Base-by-base conservation (phyloP, 1,140 invertebrate genomes). In the Idris sp. region DNA sequence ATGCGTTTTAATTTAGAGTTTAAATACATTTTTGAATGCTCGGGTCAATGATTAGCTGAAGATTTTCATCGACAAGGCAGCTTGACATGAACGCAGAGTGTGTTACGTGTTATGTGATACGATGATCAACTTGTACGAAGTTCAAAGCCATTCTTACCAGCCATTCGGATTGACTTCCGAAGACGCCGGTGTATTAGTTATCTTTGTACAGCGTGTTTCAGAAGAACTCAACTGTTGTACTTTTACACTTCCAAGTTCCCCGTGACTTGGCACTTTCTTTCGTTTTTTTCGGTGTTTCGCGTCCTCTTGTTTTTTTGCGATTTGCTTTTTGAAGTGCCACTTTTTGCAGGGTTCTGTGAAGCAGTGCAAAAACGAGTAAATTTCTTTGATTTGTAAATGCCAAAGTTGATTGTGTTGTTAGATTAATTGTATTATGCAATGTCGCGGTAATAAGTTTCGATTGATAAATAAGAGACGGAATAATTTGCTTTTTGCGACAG, bases 111-210 rank as follows among this genome's bases (percentile, higher is more conserved):
- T 68, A 58, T 13, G 36, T 16, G 73, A 51, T 65, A 75, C 44
- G 49, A 51, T 46, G 51, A 69, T 64, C 65, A 40, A 74, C 18
- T 61, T 35, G 73, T 59, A 65, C 73, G 72, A 75, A 75, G 72
- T 75, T 75, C 72, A 74, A 68, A 74, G 64, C 64, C 72, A 64
- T 61, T 67, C 62, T 62, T 72, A 56, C n/a, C 33, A 58, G 44
- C 25, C 25, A 36, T 43, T 65, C 43, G 46, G n/a, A 69, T 75
- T 43, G 13, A 69, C 59, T 75, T 65, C 62, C 62, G 49, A 68
- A 64, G 43, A 38, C 30, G 35, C 26, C 51, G 51, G 18, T 64
- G 43, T 68, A 35, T 68, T 68, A 8, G 49, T 64, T 75, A 75
- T 74, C 59, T 64, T 59, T 59, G 40, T 49, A 58, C 35, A 62